Conservation (phyloP, 2,797 vertebrate genomes). For the Girardinus metallicus region DNA sequence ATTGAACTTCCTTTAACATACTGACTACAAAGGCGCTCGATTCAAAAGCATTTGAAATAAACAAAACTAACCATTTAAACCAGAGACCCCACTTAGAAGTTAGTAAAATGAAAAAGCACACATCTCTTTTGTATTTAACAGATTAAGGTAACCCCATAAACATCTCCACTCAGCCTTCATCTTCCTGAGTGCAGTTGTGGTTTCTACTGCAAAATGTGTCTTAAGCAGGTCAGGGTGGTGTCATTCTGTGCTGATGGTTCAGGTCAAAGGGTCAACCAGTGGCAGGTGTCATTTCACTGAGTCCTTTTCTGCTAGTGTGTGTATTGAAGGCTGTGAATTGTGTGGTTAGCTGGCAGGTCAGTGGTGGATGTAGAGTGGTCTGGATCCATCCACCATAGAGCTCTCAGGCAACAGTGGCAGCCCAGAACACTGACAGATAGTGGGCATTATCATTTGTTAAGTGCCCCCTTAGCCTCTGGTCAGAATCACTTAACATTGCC, state of each 20-base stretch:
- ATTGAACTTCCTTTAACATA: too few species aligned
- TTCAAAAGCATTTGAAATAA: not conserved
- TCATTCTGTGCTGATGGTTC: slow-evolving; percentile 39
- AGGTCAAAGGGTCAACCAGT: slow-evolving; percentile 60
- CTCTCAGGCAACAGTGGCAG: slow-evolving; percentile 76
- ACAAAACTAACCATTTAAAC: not conserved
- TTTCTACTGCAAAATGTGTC: slow-evolving; percentile 51
- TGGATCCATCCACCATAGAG: slow-evolving; percentile 72
- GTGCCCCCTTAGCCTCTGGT: slow-evolving; percentile 84
- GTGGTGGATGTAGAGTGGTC: slow-evolving; percentile 78
- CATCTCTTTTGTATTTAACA: not conserved
- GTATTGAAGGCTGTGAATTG: slow-evolving; percentile 67
- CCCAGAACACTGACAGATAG: slow-evolving; percentile 75
- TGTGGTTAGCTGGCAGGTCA: slow-evolving; percentile 81
- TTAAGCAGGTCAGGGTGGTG: slow-evolving; percentile 40
- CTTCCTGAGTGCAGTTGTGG: slow-evolving; percentile 33
- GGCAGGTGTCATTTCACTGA: slow-evolving; percentile 66
- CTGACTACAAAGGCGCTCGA: not conserved
- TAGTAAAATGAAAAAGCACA: not conserved
- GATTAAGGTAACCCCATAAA: slow-evolving; percentile 7
- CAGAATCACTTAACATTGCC: slow-evolving; percentile 86
- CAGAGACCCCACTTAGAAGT: slow-evolving; percentile 1
- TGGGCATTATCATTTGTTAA: slow-evolving; percentile 88
- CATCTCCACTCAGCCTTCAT: slow-evolving; percentile 5
- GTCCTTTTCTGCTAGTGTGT: slow-evolving; percentile 59